Conservation (phyloP, 2,888 invertebrate genomes). For the Drosophila heteroneura region DNA sequence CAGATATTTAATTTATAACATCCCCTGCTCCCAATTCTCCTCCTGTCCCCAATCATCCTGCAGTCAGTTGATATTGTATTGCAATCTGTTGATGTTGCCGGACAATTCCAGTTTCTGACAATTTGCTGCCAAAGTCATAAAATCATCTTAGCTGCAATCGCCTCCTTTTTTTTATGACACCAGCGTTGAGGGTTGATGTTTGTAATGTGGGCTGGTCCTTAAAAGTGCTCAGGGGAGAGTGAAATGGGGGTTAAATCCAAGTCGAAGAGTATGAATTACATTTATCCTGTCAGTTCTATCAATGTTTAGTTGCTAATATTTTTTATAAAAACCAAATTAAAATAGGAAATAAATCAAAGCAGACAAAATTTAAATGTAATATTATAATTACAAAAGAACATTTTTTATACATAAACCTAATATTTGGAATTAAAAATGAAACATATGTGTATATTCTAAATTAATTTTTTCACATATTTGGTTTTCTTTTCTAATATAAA, state of each 20-base stretch:
- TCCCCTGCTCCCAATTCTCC: neutral
- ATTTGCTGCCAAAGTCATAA: slow-evolving; percentile 27
- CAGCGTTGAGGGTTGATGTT: slow-evolving; percentile 36
- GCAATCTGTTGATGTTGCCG: slow-evolving; percentile 55
- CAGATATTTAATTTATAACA: slow-evolving; percentile 72
- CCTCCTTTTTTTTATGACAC: slow-evolving; percentile 33
- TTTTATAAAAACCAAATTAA: neutral
- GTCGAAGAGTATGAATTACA: neutral
- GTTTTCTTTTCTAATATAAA: neutral
- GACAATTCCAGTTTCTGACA: slow-evolving; percentile 15
- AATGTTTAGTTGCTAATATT: neutral
- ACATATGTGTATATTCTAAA: neutral
- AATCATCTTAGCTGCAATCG: slow-evolving; percentile 27
- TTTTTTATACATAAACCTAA: neutral
- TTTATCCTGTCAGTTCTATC: neutral
- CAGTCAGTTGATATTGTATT: slow-evolving; percentile 21
- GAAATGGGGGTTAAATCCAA: neutral
- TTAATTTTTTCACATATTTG: neutral
- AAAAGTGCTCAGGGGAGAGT: slow-evolving; percentile 5
- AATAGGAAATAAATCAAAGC: neutral
- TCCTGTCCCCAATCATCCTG: neutral
- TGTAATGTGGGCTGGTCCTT: slow-evolving; percentile 20
- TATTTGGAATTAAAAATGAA: neutral
- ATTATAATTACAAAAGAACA: neutral
- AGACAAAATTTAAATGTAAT: neutral